These are phyloP conservation scores for Lutraria rhynchaena DNA, from an alignment of 1,140 invertebrate genomes.

Conservation along the genomic window DNA sequence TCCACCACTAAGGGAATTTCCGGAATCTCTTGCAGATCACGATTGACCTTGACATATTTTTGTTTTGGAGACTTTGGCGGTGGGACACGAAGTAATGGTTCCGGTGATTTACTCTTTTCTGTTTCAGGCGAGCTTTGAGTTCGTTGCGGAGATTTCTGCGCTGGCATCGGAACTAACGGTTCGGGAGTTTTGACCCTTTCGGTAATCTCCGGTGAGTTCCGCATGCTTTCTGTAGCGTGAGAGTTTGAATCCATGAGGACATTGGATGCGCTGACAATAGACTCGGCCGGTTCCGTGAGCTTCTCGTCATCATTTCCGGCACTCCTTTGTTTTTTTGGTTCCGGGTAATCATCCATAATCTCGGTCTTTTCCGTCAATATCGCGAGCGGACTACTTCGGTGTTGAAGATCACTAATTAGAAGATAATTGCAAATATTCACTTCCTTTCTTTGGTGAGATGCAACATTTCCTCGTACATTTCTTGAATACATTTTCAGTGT, in stretches of 20 bases:
- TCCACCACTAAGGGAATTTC: conserved; percentile 46
- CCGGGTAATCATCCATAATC: conserved; percentile 21
- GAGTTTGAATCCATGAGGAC: conserved; percentile 52
- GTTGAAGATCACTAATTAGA: conserved; percentile 53
- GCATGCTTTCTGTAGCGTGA: conserved; percentile 19
- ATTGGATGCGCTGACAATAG: conserved; percentile 47
- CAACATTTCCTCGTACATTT: conserved; percentile 47
- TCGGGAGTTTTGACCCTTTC: conserved; percentile 5
- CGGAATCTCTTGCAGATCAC: conserved; percentile 45
- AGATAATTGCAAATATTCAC: conserved; percentile 69
- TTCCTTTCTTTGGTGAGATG: conserved; percentile 32
- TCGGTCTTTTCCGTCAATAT: conserved; percentile 59
- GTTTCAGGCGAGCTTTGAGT: too few relatives aligned
- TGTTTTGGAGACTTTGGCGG: conserved; percentile 14
- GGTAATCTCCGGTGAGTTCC: conserved; percentile 28
- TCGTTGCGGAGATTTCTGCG: conserved; percentile 11
- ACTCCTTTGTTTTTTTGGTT: neutral
- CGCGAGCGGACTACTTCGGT: conserved; percentile 30
- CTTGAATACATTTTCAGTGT: conserved; percentile 59
- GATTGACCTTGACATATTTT: conserved; percentile 28
- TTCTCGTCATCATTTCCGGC: conserved; percentile 3
- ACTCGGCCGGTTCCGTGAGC: conserved; percentile 29
- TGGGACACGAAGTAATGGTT: conserved; percentile 1
- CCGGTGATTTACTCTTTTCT: neutral
- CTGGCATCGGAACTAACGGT: neutral